Percentiles rank a stretch among this genome's conserved stretches.
Evolutionary conservation across 2,888 invertebrate species (phyloP).

Genomic region (Brachyptera putata): DNA sequence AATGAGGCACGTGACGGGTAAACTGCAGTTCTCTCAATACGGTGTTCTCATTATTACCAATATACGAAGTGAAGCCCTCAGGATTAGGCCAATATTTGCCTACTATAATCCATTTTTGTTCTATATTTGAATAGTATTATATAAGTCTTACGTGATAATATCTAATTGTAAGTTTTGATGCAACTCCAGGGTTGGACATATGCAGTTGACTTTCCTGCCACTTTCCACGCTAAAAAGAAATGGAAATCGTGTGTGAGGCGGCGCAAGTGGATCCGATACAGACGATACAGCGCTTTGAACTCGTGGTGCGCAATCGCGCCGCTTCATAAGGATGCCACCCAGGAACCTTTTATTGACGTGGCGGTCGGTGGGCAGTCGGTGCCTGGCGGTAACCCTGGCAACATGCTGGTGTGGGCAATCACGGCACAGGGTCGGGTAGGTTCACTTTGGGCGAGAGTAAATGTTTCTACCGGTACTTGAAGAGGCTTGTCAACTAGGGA

Average conservation of each 20-base stretch:
- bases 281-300: slow-evolving; percentile 84
- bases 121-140: too few species aligned
- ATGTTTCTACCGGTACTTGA: too few species aligned
- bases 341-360: slow-evolving; percentile 91
- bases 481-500: too few species aligned
- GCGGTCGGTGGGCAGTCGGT: slow-evolving; percentile 80
- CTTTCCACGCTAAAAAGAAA: slow-evolving; percentile 71
- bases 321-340: slow-evolving; percentile 82
- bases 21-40: too few species aligned
- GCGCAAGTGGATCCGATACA: slow-evolving; percentile 83
- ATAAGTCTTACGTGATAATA: too few species aligned
- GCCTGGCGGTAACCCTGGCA: slow-evolving; percentile 68
- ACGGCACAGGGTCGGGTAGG: slow-evolving; percentile 81
- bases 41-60: too few species aligned
- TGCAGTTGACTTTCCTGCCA: slow-evolving; percentile 85
- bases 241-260: slow-evolving; percentile 89
- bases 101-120: too few species aligned
- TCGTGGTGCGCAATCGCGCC: slow-evolving; percentile 91
- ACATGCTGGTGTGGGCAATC: slow-evolving; percentile 85
- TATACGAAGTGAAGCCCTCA: too few species aligned
- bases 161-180: slow-evolving; percentile 12
- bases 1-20: too few species aligned
- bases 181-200: slow-evolving; percentile 83
- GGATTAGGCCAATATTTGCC: too few species aligned
- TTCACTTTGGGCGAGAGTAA: too few species aligned